Evolutionary conservation across 2,797 vertebrate species (phyloP), one percentile per base, ranked within the genome.

Genomic region (Megalops cyprinoides): DNA sequence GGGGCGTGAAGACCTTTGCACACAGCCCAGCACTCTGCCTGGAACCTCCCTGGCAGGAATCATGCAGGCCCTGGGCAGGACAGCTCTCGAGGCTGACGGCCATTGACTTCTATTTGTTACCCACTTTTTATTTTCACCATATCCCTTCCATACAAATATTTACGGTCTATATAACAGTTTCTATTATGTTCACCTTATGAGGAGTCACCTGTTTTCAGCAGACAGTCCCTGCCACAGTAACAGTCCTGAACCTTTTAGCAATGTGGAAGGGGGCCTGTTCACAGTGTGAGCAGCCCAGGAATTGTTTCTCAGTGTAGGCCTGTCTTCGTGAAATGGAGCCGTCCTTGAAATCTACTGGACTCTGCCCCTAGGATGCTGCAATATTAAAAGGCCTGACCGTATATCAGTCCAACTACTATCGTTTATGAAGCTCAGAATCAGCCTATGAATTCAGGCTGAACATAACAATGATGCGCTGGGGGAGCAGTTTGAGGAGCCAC

Each of bases 401-500:
- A 37, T 69, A 34, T 69, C 34, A 44, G 67, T 71, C 37, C 39
- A 71, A 71, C 71, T 39, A 71, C 39, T 71, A 20, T 20, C 20
- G 71, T 71, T 71, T 71, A 71, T 71, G 39, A 71, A 71, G 10
- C 67, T 20, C 37, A n/a, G 44, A 42, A 7, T n/a, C 14, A 20
- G 62, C 14, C 62, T 67, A 18, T 37, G 10, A 44, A 23, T 71
- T 71, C 2, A 0, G 67, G 18, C 67, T 44, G 23, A 42, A 44
- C 20, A 23, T 71, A 71, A 71, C 20, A 71, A 20, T 44, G 67
- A 44, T 20, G 31, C 25, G 42, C 65, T 39, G n/a, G 18, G 28
- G 42, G 14, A 28, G 42, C 23, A 14, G 46, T 84, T 84, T 25
- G 85, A 87, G 87, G 84, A 87, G 85, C 84, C 78, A 18, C 55